phyloP scores from a whole-genome alignment of 2,797 vertebrate genomes.

The Danio tinwini region DNA sequence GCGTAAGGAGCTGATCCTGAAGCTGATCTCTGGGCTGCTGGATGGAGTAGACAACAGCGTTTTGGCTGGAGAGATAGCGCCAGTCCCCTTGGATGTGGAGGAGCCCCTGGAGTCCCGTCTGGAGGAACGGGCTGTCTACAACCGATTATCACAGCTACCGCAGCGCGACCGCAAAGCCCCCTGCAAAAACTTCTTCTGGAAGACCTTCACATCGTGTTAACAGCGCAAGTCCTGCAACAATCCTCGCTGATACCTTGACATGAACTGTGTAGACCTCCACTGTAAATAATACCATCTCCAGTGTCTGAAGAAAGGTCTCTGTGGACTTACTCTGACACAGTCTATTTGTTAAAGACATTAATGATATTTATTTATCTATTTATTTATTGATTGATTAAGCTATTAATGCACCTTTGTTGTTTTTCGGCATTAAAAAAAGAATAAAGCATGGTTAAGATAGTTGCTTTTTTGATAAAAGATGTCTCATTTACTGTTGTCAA shows the following conservation, averaged over 20 bases:
- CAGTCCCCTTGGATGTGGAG: conserved; percentile 69
- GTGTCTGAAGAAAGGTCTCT: conserved; percentile 68
- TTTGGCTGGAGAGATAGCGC: conserved; percentile 66
- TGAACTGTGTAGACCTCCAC: conserved; percentile 81
- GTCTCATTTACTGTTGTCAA: conserved; percentile 58
- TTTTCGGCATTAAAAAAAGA: conserved; percentile 65
- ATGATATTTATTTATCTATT: conserved; percentile 76
- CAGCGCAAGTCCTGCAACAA: conserved; percentile 43
- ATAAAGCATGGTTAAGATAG: conserved; percentile 81
- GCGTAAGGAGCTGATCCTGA: conserved; percentile 84
- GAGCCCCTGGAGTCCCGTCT: conserved; percentile 80
- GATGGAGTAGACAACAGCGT: conserved; percentile 79
- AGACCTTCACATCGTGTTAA: conserved; percentile 93
- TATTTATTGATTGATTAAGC: conserved; percentile 72
- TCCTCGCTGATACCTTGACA: conserved; percentile 63
- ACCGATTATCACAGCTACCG: conserved; percentile 81
- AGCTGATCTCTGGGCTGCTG: conserved; percentile 85
- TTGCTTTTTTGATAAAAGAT: conserved; percentile 66
- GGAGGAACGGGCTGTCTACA: conserved; percentile 82
- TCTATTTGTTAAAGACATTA: conserved; percentile 74
- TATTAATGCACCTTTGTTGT: conserved; percentile 65
- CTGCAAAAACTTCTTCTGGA: conserved; percentile 96
- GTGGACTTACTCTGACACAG: conserved; percentile 79
- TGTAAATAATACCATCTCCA: conserved; percentile 73
- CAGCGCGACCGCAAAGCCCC: conserved; percentile 89